Evolutionary conservation across 2,797 vertebrate genomes (phyloP).

Genomic region (Phrynocephalus vlangalii): DNA sequence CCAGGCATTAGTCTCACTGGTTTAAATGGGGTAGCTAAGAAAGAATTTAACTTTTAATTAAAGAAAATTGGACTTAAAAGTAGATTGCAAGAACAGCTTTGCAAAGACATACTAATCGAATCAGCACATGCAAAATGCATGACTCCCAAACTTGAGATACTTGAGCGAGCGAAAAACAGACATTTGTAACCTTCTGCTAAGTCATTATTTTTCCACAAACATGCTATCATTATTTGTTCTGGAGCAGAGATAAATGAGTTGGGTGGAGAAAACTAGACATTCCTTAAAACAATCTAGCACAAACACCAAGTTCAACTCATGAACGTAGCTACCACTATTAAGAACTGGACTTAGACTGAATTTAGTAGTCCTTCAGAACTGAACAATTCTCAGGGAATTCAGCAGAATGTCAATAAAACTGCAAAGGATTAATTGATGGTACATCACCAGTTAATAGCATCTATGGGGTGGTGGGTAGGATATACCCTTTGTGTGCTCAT

Average conservation of each 20-base stretch:
- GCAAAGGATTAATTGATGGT: too few species aligned
- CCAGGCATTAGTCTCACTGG: not conserved
- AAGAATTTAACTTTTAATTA: not conserved
- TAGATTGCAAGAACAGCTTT: not conserved
- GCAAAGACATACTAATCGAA: not conserved
- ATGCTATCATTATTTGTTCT: not conserved
- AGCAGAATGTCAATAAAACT: not conserved
- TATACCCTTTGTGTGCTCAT: too few species aligned
- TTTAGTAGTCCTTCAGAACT: too few species aligned
- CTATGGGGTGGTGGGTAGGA: too few species aligned
- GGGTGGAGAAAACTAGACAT: not conserved
- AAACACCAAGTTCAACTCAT: not conserved
- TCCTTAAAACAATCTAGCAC: too few species aligned
- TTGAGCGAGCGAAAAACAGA: not conserved
- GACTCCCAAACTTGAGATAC: not conserved
- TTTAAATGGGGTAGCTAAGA: not conserved
- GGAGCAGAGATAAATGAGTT: too few species aligned
- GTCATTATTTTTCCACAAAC: not conserved
- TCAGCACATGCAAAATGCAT: not conserved
- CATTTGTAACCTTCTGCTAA: not conserved
- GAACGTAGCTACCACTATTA: not conserved
- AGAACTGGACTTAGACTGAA: too few species aligned
- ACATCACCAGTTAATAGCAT: too few species aligned
- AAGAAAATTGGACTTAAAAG: not conserved
- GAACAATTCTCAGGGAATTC: not conserved